Base-by-base conservation (phyloP, 2,113 vertebrate genomes). In the Silurus asotus region DNA sequence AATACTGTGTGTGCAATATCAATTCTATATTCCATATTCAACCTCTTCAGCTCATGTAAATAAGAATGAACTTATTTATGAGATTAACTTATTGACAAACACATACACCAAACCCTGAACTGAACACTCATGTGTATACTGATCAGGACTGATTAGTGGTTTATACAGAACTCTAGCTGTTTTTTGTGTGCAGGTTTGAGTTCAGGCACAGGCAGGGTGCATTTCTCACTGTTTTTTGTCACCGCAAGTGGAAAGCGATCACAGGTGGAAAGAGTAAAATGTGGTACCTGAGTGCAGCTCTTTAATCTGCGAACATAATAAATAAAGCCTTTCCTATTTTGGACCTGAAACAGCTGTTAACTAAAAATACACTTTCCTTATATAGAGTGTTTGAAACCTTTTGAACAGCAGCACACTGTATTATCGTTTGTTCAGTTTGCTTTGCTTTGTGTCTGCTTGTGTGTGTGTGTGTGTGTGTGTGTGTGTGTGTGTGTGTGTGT, bases 321-420 rank as follows among this genome's bases (percentile, higher is more conserved):
- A 81, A 62, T 81, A 49, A 81, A 81, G 45, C 45, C 28, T 23
- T 80, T 86, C 88, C 79, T 86, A 86, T 80, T 78, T 28, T 88
- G 79, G 78, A 85, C 80, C 49, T 80, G 65, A 86, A 83, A 76
- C 17, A 83, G 28, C 76, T 84, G 87, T 83, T 75, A 51, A 62
- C 84, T 88, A 65, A 82, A 88, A 86, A 88, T 86, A 88, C 17
- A 83, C 59, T 75, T 86, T 88, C 87, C 51, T 70, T 62, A 86
- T 86, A 88, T 79, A 88, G 76, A 69, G 51, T 0, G 19, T 55
- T 64, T 25, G 28, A 37, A 37, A 56, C 20, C 37, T 8, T 20
- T 62, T n/a, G 4, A 72, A 76, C 37, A 9, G 70, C 17, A 6
- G 5, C 20, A 6, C 8, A 51, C 37, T 45, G 1, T 10, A 19